A percentile compares a stretch with the other conserved stretches of the same genome.
Evolutionary conservation across 2,113 vertebrate genomes (phyloP).

Genomic region (Piprites chloris): DNA sequence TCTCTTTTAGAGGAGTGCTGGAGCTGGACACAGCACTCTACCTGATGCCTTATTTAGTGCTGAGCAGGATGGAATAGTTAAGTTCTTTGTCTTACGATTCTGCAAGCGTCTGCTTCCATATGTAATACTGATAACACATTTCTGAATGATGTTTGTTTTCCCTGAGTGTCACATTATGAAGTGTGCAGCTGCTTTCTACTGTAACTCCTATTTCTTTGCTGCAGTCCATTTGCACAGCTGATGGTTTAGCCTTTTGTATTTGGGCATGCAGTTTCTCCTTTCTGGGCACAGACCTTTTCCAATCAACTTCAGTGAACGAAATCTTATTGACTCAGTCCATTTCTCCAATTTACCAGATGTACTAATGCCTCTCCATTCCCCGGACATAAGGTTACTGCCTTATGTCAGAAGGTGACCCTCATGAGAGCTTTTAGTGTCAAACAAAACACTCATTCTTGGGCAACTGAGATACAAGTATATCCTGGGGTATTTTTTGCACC

Average conservation of each 20-base stretch:
- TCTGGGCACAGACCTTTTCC: neutral
- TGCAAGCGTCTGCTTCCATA: neutral
- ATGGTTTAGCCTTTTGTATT: neutral
- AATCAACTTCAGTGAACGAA: neutral
- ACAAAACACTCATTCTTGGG: neutral
- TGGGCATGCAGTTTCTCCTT: neutral
- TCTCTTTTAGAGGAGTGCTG: neutral
- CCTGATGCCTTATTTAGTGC: neutral
- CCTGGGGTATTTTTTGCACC: neutral
- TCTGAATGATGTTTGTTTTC: neutral
- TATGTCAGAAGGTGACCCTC: neutral
- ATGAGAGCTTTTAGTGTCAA: neutral
- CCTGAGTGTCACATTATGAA: neutral
- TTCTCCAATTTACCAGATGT: neutral
- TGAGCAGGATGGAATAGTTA: neutral
- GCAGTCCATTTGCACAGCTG: neutral
- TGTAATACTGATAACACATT: neutral
- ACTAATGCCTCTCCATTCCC: neutral
- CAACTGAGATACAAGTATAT: neutral
- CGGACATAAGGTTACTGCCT: neutral
- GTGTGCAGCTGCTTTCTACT: neutral
- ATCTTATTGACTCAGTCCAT: neutral
- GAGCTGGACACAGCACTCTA: neutral
- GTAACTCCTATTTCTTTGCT: neutral
- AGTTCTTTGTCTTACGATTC: neutral